These are phyloP conservation scores for Laticauda colubrina DNA, from an alignment of 2,113 vertebrate genomes.

Conservation along the genomic window DNA sequence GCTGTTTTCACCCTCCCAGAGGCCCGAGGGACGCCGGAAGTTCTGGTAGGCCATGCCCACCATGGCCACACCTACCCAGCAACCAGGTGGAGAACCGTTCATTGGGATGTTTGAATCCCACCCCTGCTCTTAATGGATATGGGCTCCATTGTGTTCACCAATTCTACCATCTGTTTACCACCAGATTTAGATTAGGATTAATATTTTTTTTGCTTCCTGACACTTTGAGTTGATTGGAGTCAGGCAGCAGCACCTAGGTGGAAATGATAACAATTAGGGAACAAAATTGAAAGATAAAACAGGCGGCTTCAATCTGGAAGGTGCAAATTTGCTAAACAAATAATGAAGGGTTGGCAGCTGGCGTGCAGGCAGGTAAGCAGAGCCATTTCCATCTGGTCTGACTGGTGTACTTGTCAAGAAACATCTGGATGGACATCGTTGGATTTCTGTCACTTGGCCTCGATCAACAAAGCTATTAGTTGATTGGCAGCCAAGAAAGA, in stretches of 20 bases:
- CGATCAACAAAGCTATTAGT: neutral
- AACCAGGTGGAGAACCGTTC: too few relatives aligned
- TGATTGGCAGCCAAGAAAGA: neutral
- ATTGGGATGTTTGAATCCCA: too few relatives aligned
- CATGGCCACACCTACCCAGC: too few relatives aligned
- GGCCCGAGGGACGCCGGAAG: too few relatives aligned
- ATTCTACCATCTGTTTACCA: neutral
- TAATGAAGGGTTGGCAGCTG: neutral
- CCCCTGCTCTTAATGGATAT: neutral
- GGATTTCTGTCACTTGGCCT: neutral
- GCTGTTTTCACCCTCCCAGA: too few relatives aligned
- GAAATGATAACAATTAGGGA: neutral
- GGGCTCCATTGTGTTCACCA: neutral
- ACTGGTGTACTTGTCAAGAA: neutral
- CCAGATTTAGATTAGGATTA: neutral
- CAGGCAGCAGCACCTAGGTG: neutral
- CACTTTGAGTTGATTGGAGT: neutral
- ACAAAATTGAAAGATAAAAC: neutral
- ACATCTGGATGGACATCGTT: neutral
- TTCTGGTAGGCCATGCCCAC: too few relatives aligned
- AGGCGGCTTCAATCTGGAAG: neutral
- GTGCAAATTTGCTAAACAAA: neutral
- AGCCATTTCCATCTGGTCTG: neutral
- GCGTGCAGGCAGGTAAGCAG: neutral
- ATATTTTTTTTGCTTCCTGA: neutral